phyloP scores from a whole-genome alignment of 1,140 invertebrate species.

The Holotrichia oblita region DNA sequence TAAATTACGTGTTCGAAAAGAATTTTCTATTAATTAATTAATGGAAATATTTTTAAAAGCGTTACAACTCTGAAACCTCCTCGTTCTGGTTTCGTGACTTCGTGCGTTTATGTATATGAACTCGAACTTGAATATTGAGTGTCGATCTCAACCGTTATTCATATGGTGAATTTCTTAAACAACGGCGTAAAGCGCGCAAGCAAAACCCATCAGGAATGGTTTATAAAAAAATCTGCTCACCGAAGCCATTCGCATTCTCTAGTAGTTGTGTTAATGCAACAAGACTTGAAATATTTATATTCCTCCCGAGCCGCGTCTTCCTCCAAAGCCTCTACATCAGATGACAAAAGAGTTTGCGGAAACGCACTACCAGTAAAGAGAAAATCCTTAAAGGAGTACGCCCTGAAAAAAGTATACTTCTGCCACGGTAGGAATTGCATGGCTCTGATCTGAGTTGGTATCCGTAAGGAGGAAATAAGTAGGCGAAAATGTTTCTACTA shows the following conservation, averaged over 20 bases:
- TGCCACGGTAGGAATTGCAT: conserved; percentile 55
- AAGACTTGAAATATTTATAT: conserved; percentile 38
- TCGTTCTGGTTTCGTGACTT: neutral
- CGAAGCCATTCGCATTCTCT: neutral
- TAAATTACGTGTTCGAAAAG: neutral
- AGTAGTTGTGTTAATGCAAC: neutral
- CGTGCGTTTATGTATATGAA: neutral
- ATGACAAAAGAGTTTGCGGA: conserved; percentile 56
- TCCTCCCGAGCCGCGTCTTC: conserved; percentile 41
- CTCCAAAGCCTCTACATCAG: conserved; percentile 50
- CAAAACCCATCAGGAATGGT: conserved; percentile 42
- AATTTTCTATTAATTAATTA: neutral
- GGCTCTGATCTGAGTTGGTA: conserved; percentile 53
- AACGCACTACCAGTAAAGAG: conserved; percentile 51
- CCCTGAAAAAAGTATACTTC: conserved; percentile 49
- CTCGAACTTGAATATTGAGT: neutral
- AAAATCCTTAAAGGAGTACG: conserved; percentile 48
- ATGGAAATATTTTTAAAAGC: conserved; percentile 20
- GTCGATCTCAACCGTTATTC: neutral
- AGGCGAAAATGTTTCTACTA: conserved; percentile 52
- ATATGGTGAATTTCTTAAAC: conserved; percentile 39
- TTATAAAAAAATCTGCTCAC: conserved; percentile 25
- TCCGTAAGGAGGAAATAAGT: conserved; percentile 27
- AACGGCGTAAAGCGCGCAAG: conserved; percentile 5
- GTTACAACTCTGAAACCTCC: neutral